phyloP scores from a whole-genome alignment of 2,113 vertebrate species.

The Misgurnus mizolepis region DNA sequence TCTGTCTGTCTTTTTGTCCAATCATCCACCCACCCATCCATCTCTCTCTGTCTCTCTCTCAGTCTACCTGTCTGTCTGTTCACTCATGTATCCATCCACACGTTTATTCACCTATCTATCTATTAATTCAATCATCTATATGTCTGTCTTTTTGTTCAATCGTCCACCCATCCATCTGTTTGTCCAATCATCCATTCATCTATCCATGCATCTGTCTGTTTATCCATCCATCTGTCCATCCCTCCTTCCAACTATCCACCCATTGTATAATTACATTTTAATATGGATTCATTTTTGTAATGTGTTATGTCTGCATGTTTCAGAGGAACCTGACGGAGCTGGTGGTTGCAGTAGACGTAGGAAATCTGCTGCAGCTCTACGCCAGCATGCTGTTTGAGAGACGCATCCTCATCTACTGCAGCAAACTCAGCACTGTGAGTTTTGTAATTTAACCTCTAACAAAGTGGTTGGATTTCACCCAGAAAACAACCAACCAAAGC shows the following conservation, averaged over 20 bases:
- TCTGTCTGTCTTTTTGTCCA: too few species aligned
- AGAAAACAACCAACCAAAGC: too few species aligned
- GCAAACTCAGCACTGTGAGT: slow-evolving; percentile 90
- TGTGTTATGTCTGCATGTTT: slow-evolving; percentile 40
- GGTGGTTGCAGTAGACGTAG: slow-evolving; percentile 83
- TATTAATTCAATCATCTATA: neutral
- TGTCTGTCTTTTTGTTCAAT: neutral
- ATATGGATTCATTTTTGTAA: too few species aligned
- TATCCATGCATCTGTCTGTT: too few species aligned
- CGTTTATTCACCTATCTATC: neutral
- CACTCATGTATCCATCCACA: neutral
- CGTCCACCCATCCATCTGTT: too few species aligned
- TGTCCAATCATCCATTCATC: too few species aligned
- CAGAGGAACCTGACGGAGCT: slow-evolving; percentile 91
- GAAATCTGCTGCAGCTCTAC: slow-evolving; percentile 84
- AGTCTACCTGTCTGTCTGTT: too few species aligned
- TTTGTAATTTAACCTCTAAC: neutral
- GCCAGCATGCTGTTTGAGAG: slow-evolving; percentile 88
- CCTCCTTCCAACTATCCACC: too few species aligned
- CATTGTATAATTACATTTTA: too few species aligned
- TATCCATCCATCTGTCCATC: too few species aligned
- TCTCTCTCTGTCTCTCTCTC: neutral
- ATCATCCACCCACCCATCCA: slow-evolving; percentile 4
- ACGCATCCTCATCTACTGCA: slow-evolving; percentile 81
- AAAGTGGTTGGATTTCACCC: too few species aligned